Conservation (phyloP, 2,888 invertebrate species). For the Pilophorus perplexus region DNA sequence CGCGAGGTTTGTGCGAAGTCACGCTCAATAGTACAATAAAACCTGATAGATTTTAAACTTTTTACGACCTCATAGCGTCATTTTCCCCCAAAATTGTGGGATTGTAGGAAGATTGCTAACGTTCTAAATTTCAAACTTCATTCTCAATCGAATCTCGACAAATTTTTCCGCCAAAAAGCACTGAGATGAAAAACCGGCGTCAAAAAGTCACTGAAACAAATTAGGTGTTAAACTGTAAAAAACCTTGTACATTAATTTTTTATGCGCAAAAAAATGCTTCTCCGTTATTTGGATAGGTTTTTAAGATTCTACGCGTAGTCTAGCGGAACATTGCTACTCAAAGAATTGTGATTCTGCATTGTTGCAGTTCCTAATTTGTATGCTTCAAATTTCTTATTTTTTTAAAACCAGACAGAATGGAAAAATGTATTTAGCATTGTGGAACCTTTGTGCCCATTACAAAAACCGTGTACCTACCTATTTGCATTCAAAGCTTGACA, state of each 20-base stretch:
- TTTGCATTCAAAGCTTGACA: too few species aligned
- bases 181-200: too few species aligned
- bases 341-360: conserved; percentile 31
- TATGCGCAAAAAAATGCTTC: conserved; percentile 27
- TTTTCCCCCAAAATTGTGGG: too few species aligned
- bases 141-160: too few species aligned
- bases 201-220: too few species aligned
- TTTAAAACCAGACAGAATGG: conserved; percentile 20
- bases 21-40: conserved; percentile 38
- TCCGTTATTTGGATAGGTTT: conserved; percentile 2
- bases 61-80: conserved; percentile 4
- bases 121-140: too few species aligned
- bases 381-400: conserved; percentile 23
- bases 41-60: conserved; percentile 4
- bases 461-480: too few species aligned
- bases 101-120: too few species aligned
- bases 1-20: background rate
- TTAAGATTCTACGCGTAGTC: background rate
- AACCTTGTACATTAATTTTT: background rate
- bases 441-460: too few species aligned
- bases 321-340: conserved; percentile 5
- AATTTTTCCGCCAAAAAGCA: too few species aligned
- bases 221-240: conserved; percentile 7
- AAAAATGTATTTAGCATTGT: conserved; percentile 19
- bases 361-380: conserved; percentile 25